A percentile compares a stretch with the other conserved stretches of the same genome.
phyloP scores from a whole-genome alignment of 2,797 vertebrate species.

The Sternotherus odoratus region DNA sequence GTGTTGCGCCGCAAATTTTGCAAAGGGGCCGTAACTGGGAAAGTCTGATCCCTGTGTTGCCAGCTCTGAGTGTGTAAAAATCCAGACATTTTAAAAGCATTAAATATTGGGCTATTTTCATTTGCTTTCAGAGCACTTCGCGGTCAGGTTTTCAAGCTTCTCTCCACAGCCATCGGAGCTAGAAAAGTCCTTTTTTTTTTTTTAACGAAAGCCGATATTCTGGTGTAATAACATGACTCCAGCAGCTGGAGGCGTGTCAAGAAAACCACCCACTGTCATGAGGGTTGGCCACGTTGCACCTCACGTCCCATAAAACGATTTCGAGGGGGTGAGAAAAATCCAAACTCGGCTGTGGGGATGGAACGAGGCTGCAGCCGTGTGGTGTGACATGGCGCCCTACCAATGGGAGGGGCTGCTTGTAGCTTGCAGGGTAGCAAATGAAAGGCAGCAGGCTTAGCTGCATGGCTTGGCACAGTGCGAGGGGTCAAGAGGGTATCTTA shows the following conservation, averaged over 20 bases:
- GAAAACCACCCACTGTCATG: neutral
- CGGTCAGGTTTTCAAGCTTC: neutral
- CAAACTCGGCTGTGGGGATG: neutral
- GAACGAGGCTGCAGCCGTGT: neutral
- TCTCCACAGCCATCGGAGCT: neutral
- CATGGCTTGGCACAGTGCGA: neutral
- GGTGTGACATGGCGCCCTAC: neutral
- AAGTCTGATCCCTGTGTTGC: fast-evolving
- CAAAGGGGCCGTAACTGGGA: neutral
- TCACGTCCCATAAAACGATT: neutral
- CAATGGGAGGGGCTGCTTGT: neutral
- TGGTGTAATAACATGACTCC: neutral
- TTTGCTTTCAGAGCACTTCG: neutral
- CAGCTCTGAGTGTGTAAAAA: neutral
- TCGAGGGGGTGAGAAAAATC: neutral
- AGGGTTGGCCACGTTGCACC: neutral
- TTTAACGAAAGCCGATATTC: neutral
- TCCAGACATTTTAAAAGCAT: neutral
- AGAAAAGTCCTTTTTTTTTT: neutral
- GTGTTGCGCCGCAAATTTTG: neutral
- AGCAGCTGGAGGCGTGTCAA: neutral
- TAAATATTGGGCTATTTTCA: neutral
- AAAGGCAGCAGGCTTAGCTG: neutral
- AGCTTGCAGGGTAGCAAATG: neutral
- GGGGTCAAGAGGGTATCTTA: fast-evolving